Base-by-base conservation (phyloP, 2,888 invertebrate genomes). In the Apoderus coryli region DNA sequence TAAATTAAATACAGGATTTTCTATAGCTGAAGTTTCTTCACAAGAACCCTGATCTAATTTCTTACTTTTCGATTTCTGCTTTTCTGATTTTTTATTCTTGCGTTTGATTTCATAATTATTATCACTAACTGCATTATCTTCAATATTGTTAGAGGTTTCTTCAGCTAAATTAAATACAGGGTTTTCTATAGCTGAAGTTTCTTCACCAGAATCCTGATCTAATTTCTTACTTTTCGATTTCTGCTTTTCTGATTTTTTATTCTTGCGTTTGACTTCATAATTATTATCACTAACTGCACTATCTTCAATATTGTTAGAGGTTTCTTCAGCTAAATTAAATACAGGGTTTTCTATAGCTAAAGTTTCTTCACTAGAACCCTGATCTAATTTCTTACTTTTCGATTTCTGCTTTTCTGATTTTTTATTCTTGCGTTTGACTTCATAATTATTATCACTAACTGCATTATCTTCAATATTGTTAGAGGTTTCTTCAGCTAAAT, bases 291-390 rank as follows among this genome's bases (percentile, higher is more conserved):
- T 14, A 32, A 33, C 29, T 15, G 25, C 25, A n/a, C 15, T 16
- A 13, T 11, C n/a, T 11, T 14, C 9, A 3, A 27, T 7, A 5
- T 19, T 24, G 11, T 31, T 31, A 24, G 34, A 33, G 16, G 23
- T 32, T 28, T 36, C 37, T 10, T 34, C 25, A 14, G 26, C 27
- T 7, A 26, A 30, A 26, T 35, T 31, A 33, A 45, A 44, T 12
- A 34, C 22, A 15, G 40, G 43, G 28, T 45, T 46, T 23, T 41
- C 42, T 7, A 37, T n/a, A n/a, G n/a, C n/a, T n/a, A n/a, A n/a
- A n/a, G n/a, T n/a, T n/a, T n/a, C n/a, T n/a, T n/a, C n/a, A n/a
- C n/a, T n/a, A n/a, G n/a, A n/a, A 9, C 34, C 35, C 9, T 30
- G 14, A 24, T 36, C 34, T 2, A 22, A n/a, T 14, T 19, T 23